Conservation (phyloP, 2,888 invertebrate genomes). For the Calameuta filiformis region DNA sequence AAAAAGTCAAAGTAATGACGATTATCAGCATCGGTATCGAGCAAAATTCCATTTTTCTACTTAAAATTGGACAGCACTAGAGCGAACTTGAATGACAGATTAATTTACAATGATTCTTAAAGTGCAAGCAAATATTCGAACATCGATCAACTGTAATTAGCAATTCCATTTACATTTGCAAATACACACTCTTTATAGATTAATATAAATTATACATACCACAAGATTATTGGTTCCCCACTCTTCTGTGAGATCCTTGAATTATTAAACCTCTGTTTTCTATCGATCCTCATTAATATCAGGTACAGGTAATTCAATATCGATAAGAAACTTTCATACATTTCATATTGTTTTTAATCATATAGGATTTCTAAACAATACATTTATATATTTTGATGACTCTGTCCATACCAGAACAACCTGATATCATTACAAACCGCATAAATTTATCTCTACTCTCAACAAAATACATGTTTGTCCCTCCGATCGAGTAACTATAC, state of each 20-base stretch:
- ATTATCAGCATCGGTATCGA: too few relatives aligned
- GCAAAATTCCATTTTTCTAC: too few relatives aligned
- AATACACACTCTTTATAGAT: neutral
- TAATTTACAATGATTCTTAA: too few relatives aligned
- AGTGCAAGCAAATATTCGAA: too few relatives aligned
- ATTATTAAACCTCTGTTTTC: too few relatives aligned
- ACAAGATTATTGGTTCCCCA: constrained; percentile 10
- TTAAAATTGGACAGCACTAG: too few relatives aligned
- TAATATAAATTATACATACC: constrained; percentile 14
- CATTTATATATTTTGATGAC: constrained; percentile 18
- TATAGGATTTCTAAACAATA: constrained; percentile 29
- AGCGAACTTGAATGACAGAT: too few relatives aligned
- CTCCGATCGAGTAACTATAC: constrained; percentile 3
- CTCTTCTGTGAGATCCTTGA: neutral
- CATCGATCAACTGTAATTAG: too few relatives aligned
- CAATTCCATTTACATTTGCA: too few relatives aligned
- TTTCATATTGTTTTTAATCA: constrained; percentile 17
- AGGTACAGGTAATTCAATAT: neutral
- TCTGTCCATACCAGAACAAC: neutral
- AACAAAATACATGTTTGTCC: constrained; percentile 33
- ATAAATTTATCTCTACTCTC: constrained; percentile 29
- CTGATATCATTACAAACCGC: constrained; percentile 25
- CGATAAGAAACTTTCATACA: neutral
- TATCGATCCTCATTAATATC: too few relatives aligned
- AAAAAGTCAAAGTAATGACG: too few relatives aligned